A percentile compares a stretch with the other conserved stretches of the same genome.
These are phyloP conservation scores for Apodemus speciosus DNA, from an alignment of 2,113 vertebrate species.

Conservation along the genomic window DNA sequence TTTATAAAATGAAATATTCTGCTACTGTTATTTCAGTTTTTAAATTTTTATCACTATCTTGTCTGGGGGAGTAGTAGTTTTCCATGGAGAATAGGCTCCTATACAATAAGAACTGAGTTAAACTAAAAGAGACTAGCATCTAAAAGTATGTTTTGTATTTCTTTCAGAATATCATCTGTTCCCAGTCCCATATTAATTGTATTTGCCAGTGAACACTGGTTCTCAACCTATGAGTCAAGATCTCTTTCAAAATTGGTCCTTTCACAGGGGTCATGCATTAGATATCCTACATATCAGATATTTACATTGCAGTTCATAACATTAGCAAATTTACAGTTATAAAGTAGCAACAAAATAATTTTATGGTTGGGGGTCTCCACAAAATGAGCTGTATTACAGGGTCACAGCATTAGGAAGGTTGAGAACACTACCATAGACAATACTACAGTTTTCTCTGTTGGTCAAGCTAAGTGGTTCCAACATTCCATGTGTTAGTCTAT, in stretches of 20 bases:
- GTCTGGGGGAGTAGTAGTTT: conserved; percentile 4
- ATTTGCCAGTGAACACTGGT: neutral
- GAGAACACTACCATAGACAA: neutral
- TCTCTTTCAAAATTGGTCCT: neutral
- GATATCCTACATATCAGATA: neutral
- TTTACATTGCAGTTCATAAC: neutral
- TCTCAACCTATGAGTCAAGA: neutral
- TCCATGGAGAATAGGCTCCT: neutral
- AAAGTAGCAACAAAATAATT: neutral
- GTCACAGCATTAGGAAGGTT: neutral
- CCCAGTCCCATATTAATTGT: neutral
- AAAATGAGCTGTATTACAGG: neutral
- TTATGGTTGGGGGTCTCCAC: neutral
- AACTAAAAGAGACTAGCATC: conserved; percentile 26
- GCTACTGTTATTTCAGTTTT: conserved; percentile 29
- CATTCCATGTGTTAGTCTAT: neutral
- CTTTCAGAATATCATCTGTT: conserved; percentile 33
- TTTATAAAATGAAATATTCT: conserved; percentile 18
- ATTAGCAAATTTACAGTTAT: neutral
- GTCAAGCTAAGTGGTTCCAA: neutral
- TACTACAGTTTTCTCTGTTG: neutral
- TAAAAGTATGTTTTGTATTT: conserved; percentile 26
- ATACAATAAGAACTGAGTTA: conserved; percentile 34
- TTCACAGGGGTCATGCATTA: neutral
- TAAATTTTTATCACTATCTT: conserved; percentile 40